Evolutionary conservation across 2,113 vertebrate species (phyloP).

Genomic region (Xyrauchen texanus): DNA sequence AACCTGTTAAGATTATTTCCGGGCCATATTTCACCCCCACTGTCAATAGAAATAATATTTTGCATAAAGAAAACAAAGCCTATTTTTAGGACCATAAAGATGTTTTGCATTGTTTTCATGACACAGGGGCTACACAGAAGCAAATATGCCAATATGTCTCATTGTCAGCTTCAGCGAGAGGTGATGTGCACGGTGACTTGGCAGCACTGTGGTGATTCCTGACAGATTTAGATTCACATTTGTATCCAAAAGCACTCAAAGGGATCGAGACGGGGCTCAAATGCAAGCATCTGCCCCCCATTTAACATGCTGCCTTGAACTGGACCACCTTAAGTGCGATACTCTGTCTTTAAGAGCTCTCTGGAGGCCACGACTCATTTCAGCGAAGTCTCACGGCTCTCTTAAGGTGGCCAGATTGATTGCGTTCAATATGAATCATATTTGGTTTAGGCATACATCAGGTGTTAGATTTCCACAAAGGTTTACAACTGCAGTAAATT

Average conservation of each 20-base stretch:
- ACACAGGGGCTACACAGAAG: slow-evolving; percentile 1
- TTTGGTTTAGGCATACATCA: slow-evolving; percentile 62
- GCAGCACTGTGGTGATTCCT: neutral
- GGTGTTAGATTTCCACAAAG: slow-evolving; percentile 62
- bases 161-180: slow-evolving; percentile 21
- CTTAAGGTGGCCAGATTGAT: slow-evolving; percentile 62
- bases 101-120: too few species aligned
- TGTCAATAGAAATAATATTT: too few species aligned
- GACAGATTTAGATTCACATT: slow-evolving; percentile 46
- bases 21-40: too few species aligned
- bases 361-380: slow-evolving; percentile 33
- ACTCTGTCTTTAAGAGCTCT: slow-evolving; percentile 51
- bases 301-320: slow-evolving; percentile 59
- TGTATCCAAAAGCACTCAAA: slow-evolving; percentile 36
- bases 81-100: too few species aligned
- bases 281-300: slow-evolving; percentile 61
- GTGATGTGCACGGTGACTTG: slow-evolving; percentile 16
- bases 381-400: slow-evolving; percentile 26
- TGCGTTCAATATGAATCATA: slow-evolving; percentile 60
- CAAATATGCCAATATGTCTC: slow-evolving; percentile 19
- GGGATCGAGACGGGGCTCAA: neutral
- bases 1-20: too few species aligned
- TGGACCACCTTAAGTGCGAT: slow-evolving; percentile 53
- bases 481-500: slow-evolving; percentile 61
- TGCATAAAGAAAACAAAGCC: too few species aligned